These are phyloP conservation scores for Gavia stellata DNA, from an alignment of 2,113 vertebrate genomes.

Conservation along the genomic window DNA sequence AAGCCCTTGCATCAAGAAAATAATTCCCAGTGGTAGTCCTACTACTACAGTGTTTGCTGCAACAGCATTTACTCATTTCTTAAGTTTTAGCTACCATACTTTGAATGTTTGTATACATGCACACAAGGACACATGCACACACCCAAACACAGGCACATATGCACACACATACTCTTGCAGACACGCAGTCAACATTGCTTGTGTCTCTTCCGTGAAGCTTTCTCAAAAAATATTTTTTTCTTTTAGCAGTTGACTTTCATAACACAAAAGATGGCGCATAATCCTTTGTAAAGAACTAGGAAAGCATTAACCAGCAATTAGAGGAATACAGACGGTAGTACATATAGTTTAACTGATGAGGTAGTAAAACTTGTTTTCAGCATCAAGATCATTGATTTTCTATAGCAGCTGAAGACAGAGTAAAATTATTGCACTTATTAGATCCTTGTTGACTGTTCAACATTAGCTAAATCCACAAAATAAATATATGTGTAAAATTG, in stretches of 20 bases:
- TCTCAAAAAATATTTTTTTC: background rate
- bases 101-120: background rate
- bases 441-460: constrained; percentile 5
- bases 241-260: background rate
- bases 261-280: background rate
- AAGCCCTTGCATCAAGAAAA: constrained; percentile 37
- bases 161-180: background rate
- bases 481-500: constrained; percentile 60
- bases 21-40: constrained; percentile 36
- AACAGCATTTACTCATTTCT: background rate
- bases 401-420: constrained; percentile 5
- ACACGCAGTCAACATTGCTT: background rate
- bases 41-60: background rate
- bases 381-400: constrained; percentile 24
- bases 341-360: background rate
- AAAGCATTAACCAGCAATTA: constrained; percentile 46
- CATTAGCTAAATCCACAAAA: constrained; percentile 59
- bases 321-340: constrained; percentile 15
- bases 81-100: background rate
- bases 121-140: accelerated
- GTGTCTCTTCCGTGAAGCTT: constrained; percentile 24
- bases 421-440: constrained; percentile 48
- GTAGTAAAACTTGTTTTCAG: constrained; percentile 30
- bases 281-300: constrained; percentile 13
- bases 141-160: background rate